These are phyloP conservation scores for Holacanthella duospinosa DNA, from an alignment of 2,888 invertebrate genomes.

Conservation along the genomic window DNA sequence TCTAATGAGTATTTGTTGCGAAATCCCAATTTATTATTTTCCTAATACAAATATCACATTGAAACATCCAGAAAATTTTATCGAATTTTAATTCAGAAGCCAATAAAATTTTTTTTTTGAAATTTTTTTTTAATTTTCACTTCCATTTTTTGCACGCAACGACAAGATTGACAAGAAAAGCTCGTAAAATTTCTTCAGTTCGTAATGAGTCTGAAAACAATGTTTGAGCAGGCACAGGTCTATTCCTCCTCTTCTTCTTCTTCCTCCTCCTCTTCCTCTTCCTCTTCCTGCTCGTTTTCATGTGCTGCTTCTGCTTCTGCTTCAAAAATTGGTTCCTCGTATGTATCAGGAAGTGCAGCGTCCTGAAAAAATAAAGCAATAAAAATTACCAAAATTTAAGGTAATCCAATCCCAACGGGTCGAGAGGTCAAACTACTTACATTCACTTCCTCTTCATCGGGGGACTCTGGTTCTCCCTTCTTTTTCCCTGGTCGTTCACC, in stretches of 20 bases:
- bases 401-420: too few relatives aligned
- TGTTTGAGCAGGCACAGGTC: not conserved
- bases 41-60: too few relatives aligned
- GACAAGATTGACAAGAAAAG: too few relatives aligned
- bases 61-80: not conserved
- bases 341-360: slow-evolving; percentile 46
- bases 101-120: too few relatives aligned
- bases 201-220: not conserved
- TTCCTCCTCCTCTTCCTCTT: slow-evolving; percentile 58
- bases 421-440: too few relatives aligned
- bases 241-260: slow-evolving; percentile 50
- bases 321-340: slow-evolving; percentile 48
- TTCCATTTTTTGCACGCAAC: too few relatives aligned
- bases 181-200: not conserved
- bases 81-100: not conserved
- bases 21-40: too few relatives aligned
- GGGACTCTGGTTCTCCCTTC: slow-evolving; percentile 75
- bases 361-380: slow-evolving; percentile 12
- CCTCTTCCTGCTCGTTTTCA: slow-evolving; percentile 39
- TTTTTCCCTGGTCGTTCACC: slow-evolving; percentile 90
- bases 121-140: too few relatives aligned
- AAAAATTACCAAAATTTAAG: slow-evolving; percentile 14
- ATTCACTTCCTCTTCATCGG: slow-evolving; percentile 63
- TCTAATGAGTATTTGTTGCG: too few relatives aligned
- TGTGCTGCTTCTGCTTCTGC: slow-evolving; percentile 50